A percentile compares a stretch with the other conserved stretches of the same genome.
Conservation (phyloP, 2,888 invertebrate genomes). For the Rotaria socialis region DNA sequence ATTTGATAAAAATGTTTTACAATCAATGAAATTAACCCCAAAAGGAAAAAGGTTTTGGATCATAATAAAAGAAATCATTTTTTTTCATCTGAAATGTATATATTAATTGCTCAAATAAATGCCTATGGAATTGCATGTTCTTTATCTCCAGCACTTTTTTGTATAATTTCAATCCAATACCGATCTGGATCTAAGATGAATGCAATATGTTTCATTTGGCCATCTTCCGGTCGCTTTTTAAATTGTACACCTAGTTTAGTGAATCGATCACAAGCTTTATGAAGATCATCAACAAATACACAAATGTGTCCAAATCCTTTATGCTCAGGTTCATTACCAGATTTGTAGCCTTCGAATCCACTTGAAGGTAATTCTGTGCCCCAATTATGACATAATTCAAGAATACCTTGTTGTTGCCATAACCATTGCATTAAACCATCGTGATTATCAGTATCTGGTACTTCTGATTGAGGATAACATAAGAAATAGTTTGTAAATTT, state of each 20-base stretch:
- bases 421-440: neutral
- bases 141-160: conserved; percentile 52
- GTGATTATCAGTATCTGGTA: neutral
- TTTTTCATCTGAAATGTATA: too few relatives aligned
- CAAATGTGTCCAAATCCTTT: conserved; percentile 87
- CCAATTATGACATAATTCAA: conserved; percentile 74
- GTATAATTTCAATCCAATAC: conserved; percentile 87
- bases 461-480: conserved; percentile 70
- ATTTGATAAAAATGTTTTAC: too few relatives aligned
- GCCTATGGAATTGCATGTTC: neutral
- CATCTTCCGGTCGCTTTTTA: conserved; percentile 79
- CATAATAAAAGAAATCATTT: too few relatives aligned
- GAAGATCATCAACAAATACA: conserved; percentile 79
- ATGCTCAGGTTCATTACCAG: conserved; percentile 77
- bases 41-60: too few relatives aligned
- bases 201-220: conserved; percentile 82
- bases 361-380: conserved; percentile 70
- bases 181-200: conserved; percentile 93
- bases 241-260: conserved; percentile 80
- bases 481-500: conserved; percentile 85
- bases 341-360: conserved; percentile 74
- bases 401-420: conserved; percentile 33
- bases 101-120: neutral
- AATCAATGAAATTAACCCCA: too few relatives aligned
- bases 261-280: conserved; percentile 79